Evolutionary conservation across 2,888 invertebrate genomes (phyloP).

Genomic region (Xylota sylvarum): DNA sequence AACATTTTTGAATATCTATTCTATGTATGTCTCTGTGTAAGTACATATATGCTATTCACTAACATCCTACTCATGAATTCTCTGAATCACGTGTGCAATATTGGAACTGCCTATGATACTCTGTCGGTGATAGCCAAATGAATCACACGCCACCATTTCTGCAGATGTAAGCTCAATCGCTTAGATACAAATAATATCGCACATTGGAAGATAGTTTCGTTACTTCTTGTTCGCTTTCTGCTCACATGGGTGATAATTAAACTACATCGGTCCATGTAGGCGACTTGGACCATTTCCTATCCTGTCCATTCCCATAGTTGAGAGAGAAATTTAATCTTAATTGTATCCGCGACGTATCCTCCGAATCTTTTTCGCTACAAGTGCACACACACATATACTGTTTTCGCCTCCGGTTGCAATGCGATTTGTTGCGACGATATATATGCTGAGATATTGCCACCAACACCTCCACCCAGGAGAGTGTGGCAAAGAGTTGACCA

Average conservation of each 20-base stretch:
- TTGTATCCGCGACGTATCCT: conserved; percentile 74
- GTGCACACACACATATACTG: conserved; percentile 57
- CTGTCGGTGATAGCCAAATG: not conserved
- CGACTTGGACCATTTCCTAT: conserved; percentile 69
- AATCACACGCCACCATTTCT: not conserved
- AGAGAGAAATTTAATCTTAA: conserved; percentile 77
- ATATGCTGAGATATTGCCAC: conserved; percentile 63
- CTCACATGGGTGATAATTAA: conserved; percentile 74
- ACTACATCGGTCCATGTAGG: conserved; percentile 74
- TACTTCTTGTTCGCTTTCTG: conserved; percentile 4
- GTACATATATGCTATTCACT: not conserved
- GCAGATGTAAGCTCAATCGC: not conserved
- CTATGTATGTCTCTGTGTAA: too few species aligned
- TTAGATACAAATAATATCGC: conserved; percentile 31
- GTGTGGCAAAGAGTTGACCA: conserved; percentile 61
- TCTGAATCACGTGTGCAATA: not conserved
- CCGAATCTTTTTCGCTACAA: conserved; percentile 57
- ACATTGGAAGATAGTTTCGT: conserved; percentile 14
- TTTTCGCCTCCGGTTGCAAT: conserved; percentile 60
- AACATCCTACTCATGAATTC: not conserved
- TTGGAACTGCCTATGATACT: not conserved
- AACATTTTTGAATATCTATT: too few species aligned
- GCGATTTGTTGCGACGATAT: conserved; percentile 72
- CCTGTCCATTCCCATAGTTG: conserved; percentile 63
- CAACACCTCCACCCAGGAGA: conserved; percentile 48